Conservation (phyloP, 2,113 vertebrate species). For the Tricholaema leucomelas region DNA sequence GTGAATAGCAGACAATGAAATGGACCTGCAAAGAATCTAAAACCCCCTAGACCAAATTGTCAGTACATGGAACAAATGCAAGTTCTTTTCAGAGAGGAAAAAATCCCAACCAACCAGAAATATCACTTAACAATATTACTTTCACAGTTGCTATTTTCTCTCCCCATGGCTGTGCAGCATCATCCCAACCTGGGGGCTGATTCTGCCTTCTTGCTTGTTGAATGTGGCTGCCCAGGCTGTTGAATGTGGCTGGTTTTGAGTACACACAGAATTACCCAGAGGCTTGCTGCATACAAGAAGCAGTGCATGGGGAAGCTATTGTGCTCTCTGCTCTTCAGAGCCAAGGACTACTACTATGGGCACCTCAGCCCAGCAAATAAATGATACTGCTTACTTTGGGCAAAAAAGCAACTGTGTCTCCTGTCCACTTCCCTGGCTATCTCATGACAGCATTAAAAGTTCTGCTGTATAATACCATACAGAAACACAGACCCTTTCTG, state of each 20-base stretch:
- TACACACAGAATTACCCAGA: fast-evolving
- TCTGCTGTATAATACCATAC: neutral
- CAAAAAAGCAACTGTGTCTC: neutral
- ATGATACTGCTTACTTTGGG: neutral
- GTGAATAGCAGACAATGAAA: constrained; percentile 19
- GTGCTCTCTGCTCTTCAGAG: neutral
- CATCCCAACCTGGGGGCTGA: neutral
- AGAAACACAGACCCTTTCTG: neutral
- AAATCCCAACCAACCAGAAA: neutral
- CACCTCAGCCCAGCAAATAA: neutral
- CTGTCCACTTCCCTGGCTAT: neutral
- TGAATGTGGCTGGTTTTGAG: fast-evolving
- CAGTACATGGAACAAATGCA: neutral
- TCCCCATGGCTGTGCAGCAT: neutral
- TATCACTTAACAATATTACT: neutral
- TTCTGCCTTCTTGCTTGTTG: fast-evolving
- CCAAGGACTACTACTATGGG: neutral
- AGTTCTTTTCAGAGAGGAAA: neutral
- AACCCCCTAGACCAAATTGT: neutral
- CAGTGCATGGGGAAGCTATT: neutral
- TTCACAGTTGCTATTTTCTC: neutral
- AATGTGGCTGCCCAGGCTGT: neutral
- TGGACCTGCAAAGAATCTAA: constrained; percentile 14
- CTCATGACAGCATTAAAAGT: neutral
- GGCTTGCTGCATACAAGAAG: neutral